Base-by-base conservation (phyloP, 2,797 vertebrate genomes). In the Phoeniculus purpureus region DNA sequence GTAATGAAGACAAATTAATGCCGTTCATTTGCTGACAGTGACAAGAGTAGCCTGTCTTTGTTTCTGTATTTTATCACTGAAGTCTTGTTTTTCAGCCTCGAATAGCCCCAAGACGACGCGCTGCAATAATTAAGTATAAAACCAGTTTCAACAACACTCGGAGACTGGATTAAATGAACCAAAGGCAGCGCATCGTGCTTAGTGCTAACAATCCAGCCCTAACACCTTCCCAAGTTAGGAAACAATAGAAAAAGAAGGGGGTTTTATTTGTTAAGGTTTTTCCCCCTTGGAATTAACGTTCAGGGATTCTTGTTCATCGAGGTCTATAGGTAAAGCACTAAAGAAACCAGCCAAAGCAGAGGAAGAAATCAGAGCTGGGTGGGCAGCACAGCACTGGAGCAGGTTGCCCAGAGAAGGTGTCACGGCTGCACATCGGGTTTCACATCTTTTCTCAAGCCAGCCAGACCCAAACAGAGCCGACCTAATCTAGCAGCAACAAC, bases 1-100 rank as follows among this genome's bases (percentile, higher is more conserved):
- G 91, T 98, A 98, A 98, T 98, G 97, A 98, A 98, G 98, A 98
- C 94, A 96, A 97, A 98, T 98, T 97, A 97, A 94, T 80, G 94
- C 92, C 98, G 97, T 98, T 98, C 98, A 96, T 97, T 97, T 96
- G 93, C 96, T 97, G 97, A 98, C 97, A 97, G 67, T 95, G 97
- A 96, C 95, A 97, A 96, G 86, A 97, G 79, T 76, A 95, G 64
- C 85, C 92, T 95, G 93, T 82, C 83, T 95, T 93, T 94, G 62
- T 90, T 92, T 51, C 77, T 94, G 58, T 91, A 52, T 96, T 97
- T 96, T 93, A 83, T 95, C 94, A 96, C 90, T 93, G 87, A 96
- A 95, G 60, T 91, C 94, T 96, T 97, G 86, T 85, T 96, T 97
- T 95, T 90, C 92, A 94, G 73, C 17, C 52, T 89, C 70, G 85